These are phyloP conservation scores for Bombus picipes DNA, from an alignment of 1,140 invertebrate species.

Conservation along the genomic window DNA sequence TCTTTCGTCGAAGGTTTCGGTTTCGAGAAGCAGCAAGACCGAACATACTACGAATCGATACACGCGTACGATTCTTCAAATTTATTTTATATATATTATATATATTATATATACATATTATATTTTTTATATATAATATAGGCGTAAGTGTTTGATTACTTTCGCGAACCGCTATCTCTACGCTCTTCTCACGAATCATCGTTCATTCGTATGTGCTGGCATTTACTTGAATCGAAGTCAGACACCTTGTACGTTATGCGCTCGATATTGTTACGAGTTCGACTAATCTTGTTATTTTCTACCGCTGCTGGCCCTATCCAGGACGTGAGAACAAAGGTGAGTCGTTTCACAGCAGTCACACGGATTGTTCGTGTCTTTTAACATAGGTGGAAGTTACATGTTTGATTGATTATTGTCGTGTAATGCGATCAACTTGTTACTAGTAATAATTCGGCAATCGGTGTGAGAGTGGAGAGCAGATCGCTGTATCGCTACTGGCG, in stretches of 20 bases:
- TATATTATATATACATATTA: no score
- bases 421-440: background rate
- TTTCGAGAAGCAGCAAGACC: no score
- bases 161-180: no score
- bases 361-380: slow-evolving; percentile 31
- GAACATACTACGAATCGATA: no score
- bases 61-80: no score
- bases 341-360: slow-evolving; percentile 61
- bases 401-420: slow-evolving; percentile 9
- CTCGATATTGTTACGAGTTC: slow-evolving; percentile 60
- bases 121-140: no score
- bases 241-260: slow-evolving; percentile 7
- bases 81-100: no score
- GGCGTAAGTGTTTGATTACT: no score
- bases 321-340: slow-evolving; percentile 86
- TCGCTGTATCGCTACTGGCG: slow-evolving; percentile 1
- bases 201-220: no score
- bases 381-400: slow-evolving; percentile 13
- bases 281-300: slow-evolving; percentile 78
- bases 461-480: slow-evolving; percentile 16
- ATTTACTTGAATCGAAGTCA: background rate
- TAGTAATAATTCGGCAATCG: background rate
- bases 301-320: slow-evolving; percentile 76
- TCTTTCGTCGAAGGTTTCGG: no score
- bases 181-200: no score